Percentiles rank a stretch among this genome's conserved stretches.
Evolutionary conservation across 2,888 invertebrate genomes (phyloP).

Genomic region (Epiperipatus broadwayi): DNA sequence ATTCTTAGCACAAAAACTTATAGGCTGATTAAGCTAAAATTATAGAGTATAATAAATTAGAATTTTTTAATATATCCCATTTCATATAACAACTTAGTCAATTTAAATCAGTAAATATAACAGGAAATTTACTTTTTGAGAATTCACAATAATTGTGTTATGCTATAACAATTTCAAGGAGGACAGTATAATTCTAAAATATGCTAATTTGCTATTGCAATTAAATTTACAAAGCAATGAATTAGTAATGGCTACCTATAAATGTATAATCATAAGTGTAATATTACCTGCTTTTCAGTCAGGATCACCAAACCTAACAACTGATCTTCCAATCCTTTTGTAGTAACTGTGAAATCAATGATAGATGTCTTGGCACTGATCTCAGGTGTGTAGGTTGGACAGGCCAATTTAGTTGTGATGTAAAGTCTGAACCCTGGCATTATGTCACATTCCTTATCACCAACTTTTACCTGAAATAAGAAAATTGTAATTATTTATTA

Average conservation of each 20-base stretch:
- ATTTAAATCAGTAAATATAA: no score
- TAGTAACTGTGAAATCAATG: constrained; percentile 92
- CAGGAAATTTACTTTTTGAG: no score
- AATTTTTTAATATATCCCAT: no score
- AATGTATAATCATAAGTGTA: constrained; percentile 5
- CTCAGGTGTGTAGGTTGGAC: constrained; percentile 90
- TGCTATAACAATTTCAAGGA: no score
- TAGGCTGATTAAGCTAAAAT: no score
- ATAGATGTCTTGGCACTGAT: constrained; percentile 89
- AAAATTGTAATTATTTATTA: constrained; percentile 1
- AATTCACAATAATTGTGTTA: no score
- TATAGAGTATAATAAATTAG: no score
- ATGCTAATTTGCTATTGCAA: no score
- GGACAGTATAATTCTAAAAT: no score
- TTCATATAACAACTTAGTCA: no score
- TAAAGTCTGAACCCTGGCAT: constrained; percentile 88
- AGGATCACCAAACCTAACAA: constrained; percentile 64
- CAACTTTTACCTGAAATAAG: constrained; percentile 49
- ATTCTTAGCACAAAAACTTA: no score
- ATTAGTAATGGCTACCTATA: neutral
- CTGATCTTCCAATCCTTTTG: constrained; percentile 88
- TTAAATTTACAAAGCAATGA: no score
- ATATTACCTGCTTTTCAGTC: constrained; percentile 60
- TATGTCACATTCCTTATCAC: constrained; percentile 91
- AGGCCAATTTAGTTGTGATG: constrained; percentile 84